phyloP scores from a whole-genome alignment of 1,140 invertebrate species.

The Pseudomyrmex sp. region DNA sequence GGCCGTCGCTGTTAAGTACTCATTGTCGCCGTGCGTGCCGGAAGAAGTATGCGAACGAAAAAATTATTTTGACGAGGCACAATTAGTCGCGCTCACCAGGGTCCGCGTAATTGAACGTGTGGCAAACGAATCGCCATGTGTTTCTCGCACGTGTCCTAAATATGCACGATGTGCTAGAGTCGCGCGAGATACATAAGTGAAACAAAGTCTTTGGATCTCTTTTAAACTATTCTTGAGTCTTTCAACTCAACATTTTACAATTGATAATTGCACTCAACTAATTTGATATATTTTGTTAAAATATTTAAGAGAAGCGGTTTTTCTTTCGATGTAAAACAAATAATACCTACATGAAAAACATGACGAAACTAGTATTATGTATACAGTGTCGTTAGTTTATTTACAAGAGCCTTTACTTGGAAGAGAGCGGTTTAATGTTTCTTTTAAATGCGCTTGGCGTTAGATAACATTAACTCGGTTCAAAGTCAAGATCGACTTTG shows the following conservation, averaged over 20 bases:
- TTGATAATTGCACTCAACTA: too few relatives aligned
- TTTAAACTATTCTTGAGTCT: too few relatives aligned
- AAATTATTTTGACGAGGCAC: constrained; percentile 39
- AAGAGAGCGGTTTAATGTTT: neutral
- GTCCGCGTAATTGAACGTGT: constrained; percentile 28
- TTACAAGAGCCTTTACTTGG: neutral
- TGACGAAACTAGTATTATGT: too few relatives aligned
- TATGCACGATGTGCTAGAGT: neutral
- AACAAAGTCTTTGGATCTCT: too few relatives aligned
- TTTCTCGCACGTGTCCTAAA: neutral
- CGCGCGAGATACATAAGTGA: too few relatives aligned
- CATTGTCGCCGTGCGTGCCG: constrained; percentile 42
- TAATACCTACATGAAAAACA: neutral
- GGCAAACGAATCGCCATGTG: constrained; percentile 12
- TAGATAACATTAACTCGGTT: constrained; percentile 5
- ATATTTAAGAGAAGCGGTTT: neutral
- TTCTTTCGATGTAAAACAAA: neutral
- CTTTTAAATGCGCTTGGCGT: neutral
- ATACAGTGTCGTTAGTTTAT: neutral
- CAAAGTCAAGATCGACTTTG: constrained; percentile 4
- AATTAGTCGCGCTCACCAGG: constrained; percentile 37
- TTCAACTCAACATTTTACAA: too few relatives aligned
- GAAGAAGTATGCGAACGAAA: constrained; percentile 41
- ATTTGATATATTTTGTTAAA: neutral
- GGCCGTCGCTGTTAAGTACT: neutral